Evolutionary conservation across 1,140 invertebrate species (phyloP), one percentile per base, ranked within the genome.

Genomic region (Leptinotarsa texana): DNA sequence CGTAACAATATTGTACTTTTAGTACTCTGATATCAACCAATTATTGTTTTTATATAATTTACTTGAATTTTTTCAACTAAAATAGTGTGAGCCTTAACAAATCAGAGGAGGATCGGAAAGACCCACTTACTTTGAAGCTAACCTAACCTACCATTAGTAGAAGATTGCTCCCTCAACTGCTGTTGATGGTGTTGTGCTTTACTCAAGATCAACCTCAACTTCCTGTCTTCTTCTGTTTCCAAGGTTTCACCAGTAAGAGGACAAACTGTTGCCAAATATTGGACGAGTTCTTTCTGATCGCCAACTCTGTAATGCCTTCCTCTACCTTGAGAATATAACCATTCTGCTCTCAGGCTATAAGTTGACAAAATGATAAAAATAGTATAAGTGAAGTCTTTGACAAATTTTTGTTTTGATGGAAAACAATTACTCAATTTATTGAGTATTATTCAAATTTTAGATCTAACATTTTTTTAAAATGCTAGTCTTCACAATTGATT

Each of bases 301-400:
- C 95, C 95, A 33, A 92, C 87, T 65, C 93, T 91, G 87, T 94
- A 97, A 84, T 95, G 93, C 74, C 95, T 89, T 15, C 95, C 95
- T 82, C 94, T 91, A 24, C 95, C 95, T 88, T 97, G 96, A 78
- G 94, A 96, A 85, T 96, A 97, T 63, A 98, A 86, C 96, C 96
- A 97, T 84, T 97, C 95, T n/a, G 94, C 95, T 88, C 96, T 95
- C 74, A 97, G 89, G 84, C 95, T 96, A 85, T 65, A 87, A 42
- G 33, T 42, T 11, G 8, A 42, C 33, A 11, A 42, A 42, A 42
- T 11, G 8, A 75, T 8, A 42, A 42, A 42, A 42, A 42, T 42
- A 42, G 33, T 2, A 33, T 33, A 33, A 33, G 33, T 1, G 2
- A 33, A 33, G 33, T 42, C 33, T 42, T 11, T 3, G 33, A 42